These are phyloP conservation scores for Macrosteles quadrilineatus DNA, from an alignment of 1,140 invertebrate genomes.

Conservation along the genomic window DNA sequence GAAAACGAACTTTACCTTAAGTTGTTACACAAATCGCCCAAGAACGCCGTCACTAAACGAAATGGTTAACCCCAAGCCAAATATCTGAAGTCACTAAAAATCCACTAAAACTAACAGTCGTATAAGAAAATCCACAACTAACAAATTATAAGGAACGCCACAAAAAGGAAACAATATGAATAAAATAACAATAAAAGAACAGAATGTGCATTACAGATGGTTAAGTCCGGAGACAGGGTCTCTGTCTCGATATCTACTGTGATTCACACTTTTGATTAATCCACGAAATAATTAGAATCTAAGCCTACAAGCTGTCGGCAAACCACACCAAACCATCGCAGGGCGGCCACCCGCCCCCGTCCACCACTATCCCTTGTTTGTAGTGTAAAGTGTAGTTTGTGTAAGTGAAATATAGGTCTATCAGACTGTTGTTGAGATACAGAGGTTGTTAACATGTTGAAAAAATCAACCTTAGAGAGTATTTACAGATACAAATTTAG, in stretches of 20 bases:
- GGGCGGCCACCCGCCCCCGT: background rate
- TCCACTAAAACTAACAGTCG: conserved; percentile 18
- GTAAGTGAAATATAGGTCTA: conserved; percentile 26
- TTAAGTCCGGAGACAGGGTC: background rate
- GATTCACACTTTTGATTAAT: conserved; percentile 20
- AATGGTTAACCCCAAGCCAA: conserved; percentile 12
- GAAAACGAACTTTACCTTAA: too few relatives aligned
- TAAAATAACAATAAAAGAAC: conserved; percentile 20
- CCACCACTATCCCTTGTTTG: too few relatives aligned
- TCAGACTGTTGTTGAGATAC: too few relatives aligned
- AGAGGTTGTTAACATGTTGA: too few relatives aligned
- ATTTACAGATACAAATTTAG: too few relatives aligned
- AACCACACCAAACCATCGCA: conserved; percentile 36
- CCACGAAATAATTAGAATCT: conserved; percentile 32
- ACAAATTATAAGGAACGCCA: conserved; percentile 26
- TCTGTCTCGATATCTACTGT: background rate
- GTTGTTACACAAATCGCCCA: too few relatives aligned
- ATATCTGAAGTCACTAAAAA: conserved; percentile 7
- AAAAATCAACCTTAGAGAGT: too few relatives aligned
- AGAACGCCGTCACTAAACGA: too few relatives aligned
- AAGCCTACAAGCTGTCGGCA: conserved; percentile 38
- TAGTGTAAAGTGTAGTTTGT: too few relatives aligned
- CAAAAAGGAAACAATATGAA: conserved; percentile 25
- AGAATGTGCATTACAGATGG: conserved; percentile 8
- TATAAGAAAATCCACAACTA: conserved; percentile 24